Evolutionary conservation across 1,140 invertebrate genomes (phyloP).

Genomic region (Lanistes nyassanus): DNA sequence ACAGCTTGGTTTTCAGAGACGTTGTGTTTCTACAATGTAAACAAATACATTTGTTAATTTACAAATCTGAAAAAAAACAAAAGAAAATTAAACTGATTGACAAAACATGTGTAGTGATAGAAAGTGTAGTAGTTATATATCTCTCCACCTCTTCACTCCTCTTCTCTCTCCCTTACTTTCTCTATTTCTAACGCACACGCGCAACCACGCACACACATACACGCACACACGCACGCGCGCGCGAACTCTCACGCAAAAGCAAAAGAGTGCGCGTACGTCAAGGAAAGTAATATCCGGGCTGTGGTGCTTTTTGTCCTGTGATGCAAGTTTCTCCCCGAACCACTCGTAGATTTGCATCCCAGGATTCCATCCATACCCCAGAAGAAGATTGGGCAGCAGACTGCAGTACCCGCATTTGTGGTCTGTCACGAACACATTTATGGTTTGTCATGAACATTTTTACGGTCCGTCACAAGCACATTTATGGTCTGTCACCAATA

Average conservation of each 20-base stretch:
- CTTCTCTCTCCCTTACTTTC: background rate
- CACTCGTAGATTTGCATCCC: constrained; percentile 54
- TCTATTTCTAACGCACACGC: background rate
- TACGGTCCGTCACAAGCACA: background rate
- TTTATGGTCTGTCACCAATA: background rate
- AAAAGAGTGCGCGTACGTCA: constrained; percentile 40
- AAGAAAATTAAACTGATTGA: no score
- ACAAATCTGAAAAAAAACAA: no score
- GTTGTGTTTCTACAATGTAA: no score
- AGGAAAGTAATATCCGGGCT: constrained; percentile 61
- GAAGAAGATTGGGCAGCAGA: constrained; percentile 53
- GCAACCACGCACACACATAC: constrained; percentile 4
- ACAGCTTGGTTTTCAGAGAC: no score
- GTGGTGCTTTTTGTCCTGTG: constrained; percentile 40
- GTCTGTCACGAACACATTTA: no score
- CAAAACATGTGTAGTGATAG: no score
- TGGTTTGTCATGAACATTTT: background rate
- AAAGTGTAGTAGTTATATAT: no score
- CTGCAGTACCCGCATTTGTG: constrained; percentile 53
- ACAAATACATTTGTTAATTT: no score
- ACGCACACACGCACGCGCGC: constrained; percentile 5
- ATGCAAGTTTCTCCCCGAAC: constrained; percentile 52
- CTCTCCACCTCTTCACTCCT: background rate
- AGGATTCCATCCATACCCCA: constrained; percentile 60
- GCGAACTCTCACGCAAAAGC: background rate